These are phyloP conservation scores for Presbytis comata DNA, from an alignment of 2,797 vertebrate genomes.

Conservation along the genomic window DNA sequence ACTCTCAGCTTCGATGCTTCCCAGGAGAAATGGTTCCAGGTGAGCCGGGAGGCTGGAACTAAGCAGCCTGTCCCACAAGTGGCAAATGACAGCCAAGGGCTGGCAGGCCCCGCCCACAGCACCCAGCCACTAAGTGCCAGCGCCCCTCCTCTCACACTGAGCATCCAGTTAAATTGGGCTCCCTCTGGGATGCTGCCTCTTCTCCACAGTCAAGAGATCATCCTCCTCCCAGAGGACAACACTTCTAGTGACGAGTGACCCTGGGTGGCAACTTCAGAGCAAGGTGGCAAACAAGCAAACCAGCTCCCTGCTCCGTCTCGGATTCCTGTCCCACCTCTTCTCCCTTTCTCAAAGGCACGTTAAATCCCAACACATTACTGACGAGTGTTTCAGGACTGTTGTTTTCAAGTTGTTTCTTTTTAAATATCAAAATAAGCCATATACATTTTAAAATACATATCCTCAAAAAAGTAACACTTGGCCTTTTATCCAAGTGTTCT, in stretches of 20 bases:
- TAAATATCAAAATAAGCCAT: slow-evolving; percentile 32
- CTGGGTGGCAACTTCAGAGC: slow-evolving; percentile 9
- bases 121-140: background rate
- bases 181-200: background rate
- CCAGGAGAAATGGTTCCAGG: background rate
- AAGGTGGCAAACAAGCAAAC: background rate
- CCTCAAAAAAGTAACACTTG: background rate
- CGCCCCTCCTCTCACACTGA: background rate
- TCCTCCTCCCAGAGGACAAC: background rate
- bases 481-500: slow-evolving; percentile 9
- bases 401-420: background rate
- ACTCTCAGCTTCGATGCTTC: background rate
- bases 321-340: background rate
- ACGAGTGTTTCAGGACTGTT: background rate
- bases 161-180: background rate
- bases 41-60: background rate
- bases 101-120: background rate
- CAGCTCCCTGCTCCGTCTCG: background rate
- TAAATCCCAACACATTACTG: background rate
- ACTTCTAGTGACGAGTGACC: background rate
- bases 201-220: background rate
- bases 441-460: slow-evolving; percentile 18
- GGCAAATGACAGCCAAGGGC: background rate
- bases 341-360: background rate
- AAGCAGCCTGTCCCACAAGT: background rate